Evolutionary conservation across 2,113 vertebrate species (phyloP).

Genomic region (Callopanchax toddi): DNA sequence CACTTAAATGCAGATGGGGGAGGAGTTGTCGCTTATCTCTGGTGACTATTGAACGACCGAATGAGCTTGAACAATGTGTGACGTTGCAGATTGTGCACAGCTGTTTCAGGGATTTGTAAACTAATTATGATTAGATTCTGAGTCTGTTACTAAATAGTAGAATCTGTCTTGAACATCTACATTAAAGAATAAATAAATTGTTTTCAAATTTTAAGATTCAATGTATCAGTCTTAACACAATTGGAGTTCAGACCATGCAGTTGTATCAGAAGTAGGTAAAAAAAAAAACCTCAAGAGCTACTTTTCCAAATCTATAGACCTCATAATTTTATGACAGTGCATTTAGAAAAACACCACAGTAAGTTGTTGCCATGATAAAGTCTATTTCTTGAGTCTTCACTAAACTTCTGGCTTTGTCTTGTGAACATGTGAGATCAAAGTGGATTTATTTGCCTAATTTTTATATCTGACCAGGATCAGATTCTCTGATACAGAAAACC

Average conservation of each 20-base stretch:
- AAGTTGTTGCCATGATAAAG: neutral
- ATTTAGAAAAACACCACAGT: neutral
- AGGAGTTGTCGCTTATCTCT: constrained; percentile 14
- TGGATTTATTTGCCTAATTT: neutral
- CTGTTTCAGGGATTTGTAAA: constrained; percentile 4
- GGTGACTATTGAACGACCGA: constrained; percentile 22
- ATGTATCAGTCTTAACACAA: no score
- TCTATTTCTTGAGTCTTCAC: neutral
- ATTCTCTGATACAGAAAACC: neutral
- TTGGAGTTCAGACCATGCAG: neutral
- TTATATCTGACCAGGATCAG: neutral
- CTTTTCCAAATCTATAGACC: no score
- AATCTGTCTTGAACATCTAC: neutral
- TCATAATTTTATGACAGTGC: neutral
- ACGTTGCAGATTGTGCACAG: constrained; percentile 14
- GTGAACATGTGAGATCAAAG: neutral
- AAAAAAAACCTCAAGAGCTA: neutral
- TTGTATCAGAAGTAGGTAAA: neutral
- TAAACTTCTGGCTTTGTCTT: neutral
- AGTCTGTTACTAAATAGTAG: neutral
- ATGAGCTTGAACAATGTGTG: constrained; percentile 9
- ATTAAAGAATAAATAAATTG: neutral
- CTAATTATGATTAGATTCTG: neutral
- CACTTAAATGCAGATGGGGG: constrained; percentile 41
- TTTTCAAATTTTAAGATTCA: neutral